Conservation (phyloP, 2,113 vertebrate species). For the Sapajus apella region DNA sequence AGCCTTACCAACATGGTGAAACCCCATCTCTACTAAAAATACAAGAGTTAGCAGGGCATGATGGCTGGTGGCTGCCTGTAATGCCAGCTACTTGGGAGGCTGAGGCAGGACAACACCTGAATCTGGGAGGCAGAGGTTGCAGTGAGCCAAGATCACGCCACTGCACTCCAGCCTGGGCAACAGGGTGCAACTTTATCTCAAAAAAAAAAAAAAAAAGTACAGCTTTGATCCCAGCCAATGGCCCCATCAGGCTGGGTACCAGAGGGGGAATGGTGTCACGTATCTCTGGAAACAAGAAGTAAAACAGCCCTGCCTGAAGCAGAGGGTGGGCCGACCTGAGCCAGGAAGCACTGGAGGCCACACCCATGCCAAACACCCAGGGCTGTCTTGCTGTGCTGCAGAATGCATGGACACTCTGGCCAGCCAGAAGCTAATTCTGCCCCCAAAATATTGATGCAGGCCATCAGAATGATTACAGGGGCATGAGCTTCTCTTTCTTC, state of each 20-base stretch:
- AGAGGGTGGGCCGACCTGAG: neutral
- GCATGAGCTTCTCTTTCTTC: neutral
- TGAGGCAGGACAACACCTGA: too few relatives aligned
- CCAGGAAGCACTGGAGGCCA: neutral
- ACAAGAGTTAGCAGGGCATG: too few relatives aligned
- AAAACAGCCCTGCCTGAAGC: neutral
- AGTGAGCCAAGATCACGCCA: too few relatives aligned
- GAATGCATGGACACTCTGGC: neutral
- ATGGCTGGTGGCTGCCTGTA: too few relatives aligned
- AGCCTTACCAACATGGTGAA: too few relatives aligned
- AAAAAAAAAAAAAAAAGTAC: neutral
- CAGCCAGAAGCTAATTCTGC: constrained; percentile 8
- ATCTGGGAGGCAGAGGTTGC: too few relatives aligned
- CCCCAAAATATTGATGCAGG: neutral
- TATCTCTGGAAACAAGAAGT: constrained; percentile 9
- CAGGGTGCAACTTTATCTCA: too few relatives aligned
- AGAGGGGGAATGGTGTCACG: neutral
- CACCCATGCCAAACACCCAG: neutral
- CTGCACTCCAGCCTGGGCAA: too few relatives aligned
- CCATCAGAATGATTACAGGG: neutral
- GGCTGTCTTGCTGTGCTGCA: neutral
- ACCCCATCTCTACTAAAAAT: too few relatives aligned
- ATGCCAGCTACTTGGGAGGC: too few relatives aligned
- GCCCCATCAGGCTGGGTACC: neutral
- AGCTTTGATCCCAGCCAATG: neutral